Evolutionary conservation across 1,140 invertebrate species (phyloP).

Genomic region (Brachionus calyciflorus): DNA sequence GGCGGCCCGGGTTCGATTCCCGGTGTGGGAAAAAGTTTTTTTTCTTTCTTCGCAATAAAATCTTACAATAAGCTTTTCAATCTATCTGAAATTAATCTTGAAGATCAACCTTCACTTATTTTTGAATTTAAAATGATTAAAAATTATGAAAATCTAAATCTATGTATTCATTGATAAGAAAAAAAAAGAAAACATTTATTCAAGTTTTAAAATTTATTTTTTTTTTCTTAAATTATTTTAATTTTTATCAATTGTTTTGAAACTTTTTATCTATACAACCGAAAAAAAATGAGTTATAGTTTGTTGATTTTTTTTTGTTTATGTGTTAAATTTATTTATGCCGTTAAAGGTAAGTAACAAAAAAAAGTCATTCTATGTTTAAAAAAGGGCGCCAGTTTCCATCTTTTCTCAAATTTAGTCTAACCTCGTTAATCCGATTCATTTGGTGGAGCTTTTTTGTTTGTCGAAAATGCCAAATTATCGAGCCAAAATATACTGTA

Average conservation of each 20-base stretch:
- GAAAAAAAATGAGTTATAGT: conserved; percentile 1
- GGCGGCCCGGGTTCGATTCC: background rate
- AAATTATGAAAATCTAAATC: too few relatives aligned
- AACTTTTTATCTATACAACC: too few relatives aligned
- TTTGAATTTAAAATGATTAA: background rate
- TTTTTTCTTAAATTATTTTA: background rate
- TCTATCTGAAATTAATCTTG: background rate
- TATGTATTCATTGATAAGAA: conserved; percentile 16
- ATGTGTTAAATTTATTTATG: background rate
- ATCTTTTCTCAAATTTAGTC: too few relatives aligned
- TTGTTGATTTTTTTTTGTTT: background rate
- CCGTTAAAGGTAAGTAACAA: background rate
- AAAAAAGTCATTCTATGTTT: background rate
- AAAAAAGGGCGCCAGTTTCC: too few relatives aligned
- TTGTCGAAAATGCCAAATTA: too few relatives aligned
- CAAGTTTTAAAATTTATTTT: conserved; percentile 22
- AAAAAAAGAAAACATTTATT: too few relatives aligned
- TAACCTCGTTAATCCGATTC: too few relatives aligned
- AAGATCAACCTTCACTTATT: conserved; percentile 16
- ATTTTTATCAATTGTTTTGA: too few relatives aligned
- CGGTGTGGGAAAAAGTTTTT: background rate
- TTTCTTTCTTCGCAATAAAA: background rate
- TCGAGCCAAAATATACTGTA: too few relatives aligned
- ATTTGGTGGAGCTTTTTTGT: too few relatives aligned
- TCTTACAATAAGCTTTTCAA: background rate